Base-by-base conservation (phyloP, 2,888 invertebrate genomes). In the Sinohyriopsis cumingii region DNA sequence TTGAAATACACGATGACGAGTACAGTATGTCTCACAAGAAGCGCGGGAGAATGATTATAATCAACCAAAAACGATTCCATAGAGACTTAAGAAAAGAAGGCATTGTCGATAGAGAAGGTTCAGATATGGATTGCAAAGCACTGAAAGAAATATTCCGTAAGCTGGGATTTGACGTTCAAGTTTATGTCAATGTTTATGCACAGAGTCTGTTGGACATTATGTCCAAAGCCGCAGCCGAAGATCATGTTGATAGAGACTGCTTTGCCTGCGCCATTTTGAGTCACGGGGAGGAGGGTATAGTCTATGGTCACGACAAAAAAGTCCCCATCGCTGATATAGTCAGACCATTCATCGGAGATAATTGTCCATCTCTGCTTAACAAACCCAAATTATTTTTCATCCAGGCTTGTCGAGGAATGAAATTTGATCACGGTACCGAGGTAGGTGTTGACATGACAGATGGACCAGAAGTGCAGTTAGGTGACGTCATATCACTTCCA, bases 301-400 rank as follows among this genome's bases (percentile, higher is more conserved):
- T 82, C 5, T 77, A 71, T 68, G 81, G 81, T 9, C 69, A 64
- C 4, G 81, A 82, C 56, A 67, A 67, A 62, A 54, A 33, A 18
- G 60, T 77, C 15, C 67, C 75, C 33, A 75, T 75, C 22, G 71
- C 68, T 53, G 75, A 73, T 24, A 60, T 77, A 1, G 54, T 67
- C 4, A 56, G 57, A 24, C 65, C 59, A 25, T 77, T 75, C 63
- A 75, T 66, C 24, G 75, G 70, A 5, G 71, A 75, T n/a, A 67
- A 66, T 20, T 82, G 81, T 60, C 72, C 73, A 55, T 62, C 73
- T 18, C 64, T 82, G 0, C 67, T 69, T 15, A 78, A 78, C 3
- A 82, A 82, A 66, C 81, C 81, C 1, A 82, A 79, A 63, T 22
- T 82, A 54, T 78, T 82, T 57, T 71, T 82, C 59, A 77, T 82